Conservation (phyloP, 2,113 vertebrate species). For the Axis porcinus region DNA sequence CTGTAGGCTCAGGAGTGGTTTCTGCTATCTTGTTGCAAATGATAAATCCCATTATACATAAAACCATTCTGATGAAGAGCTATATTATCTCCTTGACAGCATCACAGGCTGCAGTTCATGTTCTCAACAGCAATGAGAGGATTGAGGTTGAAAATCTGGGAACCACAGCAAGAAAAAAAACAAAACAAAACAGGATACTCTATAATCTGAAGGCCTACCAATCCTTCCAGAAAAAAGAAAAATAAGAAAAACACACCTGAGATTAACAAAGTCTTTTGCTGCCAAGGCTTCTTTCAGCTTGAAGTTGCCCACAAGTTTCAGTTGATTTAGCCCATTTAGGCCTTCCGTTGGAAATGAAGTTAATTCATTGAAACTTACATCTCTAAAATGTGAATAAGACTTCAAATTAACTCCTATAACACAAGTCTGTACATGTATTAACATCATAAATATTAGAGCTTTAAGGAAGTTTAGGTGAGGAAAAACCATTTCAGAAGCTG, state of each 20-base stretch:
- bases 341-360: conserved; percentile 87
- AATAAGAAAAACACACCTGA: conserved; percentile 84
- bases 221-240: conserved; percentile 2
- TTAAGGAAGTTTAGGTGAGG: neutral
- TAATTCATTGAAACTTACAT: conserved; percentile 93
- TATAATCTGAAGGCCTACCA: conserved; percentile 5
- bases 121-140: neutral
- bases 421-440: neutral
- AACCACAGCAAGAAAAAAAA: neutral
- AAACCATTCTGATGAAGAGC: neutral
- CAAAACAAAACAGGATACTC: neutral
- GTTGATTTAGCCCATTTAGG: conserved; percentile 88
- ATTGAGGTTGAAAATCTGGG: neutral
- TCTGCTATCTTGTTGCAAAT: neutral
- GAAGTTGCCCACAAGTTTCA: conserved; percentile 93
- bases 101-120: neutral
- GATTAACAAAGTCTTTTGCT: conserved; percentile 90
- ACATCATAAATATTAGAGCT: neutral
- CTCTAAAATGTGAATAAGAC: conserved; percentile 81
- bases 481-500: neutral
- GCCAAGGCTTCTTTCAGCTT: conserved; percentile 88
- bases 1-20: neutral
- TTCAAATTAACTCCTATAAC: neutral
- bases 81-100: neutral
- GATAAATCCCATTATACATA: neutral